Evolutionary conservation across 2,113 vertebrate species (phyloP), one percentile per base, ranked within the genome.

Genomic region (Spea multiplicata): DNA sequence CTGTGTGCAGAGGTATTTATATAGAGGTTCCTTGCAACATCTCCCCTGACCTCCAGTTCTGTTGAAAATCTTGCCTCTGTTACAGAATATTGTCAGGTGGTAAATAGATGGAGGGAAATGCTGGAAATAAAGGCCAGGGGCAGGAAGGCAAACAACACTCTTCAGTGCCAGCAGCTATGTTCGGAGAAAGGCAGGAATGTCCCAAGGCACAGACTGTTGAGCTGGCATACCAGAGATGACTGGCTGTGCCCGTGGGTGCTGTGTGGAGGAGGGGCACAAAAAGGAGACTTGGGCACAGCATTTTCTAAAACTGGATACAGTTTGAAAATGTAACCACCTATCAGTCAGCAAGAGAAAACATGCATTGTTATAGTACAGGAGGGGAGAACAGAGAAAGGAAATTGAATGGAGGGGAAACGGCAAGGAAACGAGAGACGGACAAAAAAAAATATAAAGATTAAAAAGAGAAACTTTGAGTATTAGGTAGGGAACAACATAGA

Each of bases 171-270:
- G 55, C 44, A 45, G 70, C 16, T 8, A 9, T 8, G 14, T 59
- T 59, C n/a, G 48, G 46, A 69, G 44, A 76, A 68, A 69, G 57
- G 52, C 50, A n/a, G 44, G 44, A 46, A 76, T 76, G 8, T 78
- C 57, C 52, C 17, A 16, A 47, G 76, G 59, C 44, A 78, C 17
- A 52, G 76, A 47, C 13, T 78, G 47, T 57, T 10, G 12, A 71
- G 76, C 47, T 70, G 61, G 68, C 76, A 78, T 78, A 78, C 76
- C 76, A 78, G 68, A 78, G 57, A 78, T 78, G 59, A 71, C 59
- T 78, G 76, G 59, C 57, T 71, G 57, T 65, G 68, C 68, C 75
- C 68, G 76, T 78, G 62, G 81, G 78, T 73, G 71, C 71, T 66
- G 61, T 46, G 53, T 49, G 78, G 78, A 73, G 76, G 76, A 71